Conservation (phyloP, 2,797 vertebrate genomes). For the Ataeniobius toweri region DNA sequence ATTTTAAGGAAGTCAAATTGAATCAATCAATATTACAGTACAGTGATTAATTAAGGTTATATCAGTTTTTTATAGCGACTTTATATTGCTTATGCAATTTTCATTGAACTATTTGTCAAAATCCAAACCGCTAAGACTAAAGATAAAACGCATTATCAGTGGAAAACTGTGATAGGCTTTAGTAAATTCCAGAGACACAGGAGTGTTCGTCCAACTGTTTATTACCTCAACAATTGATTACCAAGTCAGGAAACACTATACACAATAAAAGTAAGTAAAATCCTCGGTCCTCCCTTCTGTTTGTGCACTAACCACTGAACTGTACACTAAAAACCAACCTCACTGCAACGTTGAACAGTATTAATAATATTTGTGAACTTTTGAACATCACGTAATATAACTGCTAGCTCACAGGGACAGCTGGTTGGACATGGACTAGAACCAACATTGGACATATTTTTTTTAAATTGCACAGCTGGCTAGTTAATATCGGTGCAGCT, state of each 20-base stretch:
- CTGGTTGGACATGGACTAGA: neutral
- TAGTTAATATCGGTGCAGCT: neutral
- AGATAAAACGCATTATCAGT: neutral
- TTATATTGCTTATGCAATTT: neutral
- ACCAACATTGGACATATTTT: neutral
- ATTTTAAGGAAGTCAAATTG: conserved; percentile 21
- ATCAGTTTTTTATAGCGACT: neutral
- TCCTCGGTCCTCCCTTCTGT: conserved; percentile 56
- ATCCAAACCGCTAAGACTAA: neutral
- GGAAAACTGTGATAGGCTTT: neutral
- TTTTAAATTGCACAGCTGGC: neutral
- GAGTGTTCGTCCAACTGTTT: conserved; percentile 36
- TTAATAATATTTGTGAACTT: neutral
- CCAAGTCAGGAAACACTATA: conserved; percentile 35
- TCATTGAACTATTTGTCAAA: neutral
- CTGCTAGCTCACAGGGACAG: neutral
- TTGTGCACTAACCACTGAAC: conserved; percentile 11
- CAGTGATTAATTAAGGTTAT: neutral
- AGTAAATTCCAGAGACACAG: neutral
- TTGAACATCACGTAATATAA: neutral
- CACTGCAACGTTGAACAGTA: neutral
- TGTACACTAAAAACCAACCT: too few species aligned
- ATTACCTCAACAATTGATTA: conserved; percentile 41
- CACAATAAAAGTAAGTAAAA: conserved; percentile 31
- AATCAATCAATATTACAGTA: neutral